Evolutionary conservation across 2,113 vertebrate genomes (phyloP).

Genomic region (Polyodon spathula): DNA sequence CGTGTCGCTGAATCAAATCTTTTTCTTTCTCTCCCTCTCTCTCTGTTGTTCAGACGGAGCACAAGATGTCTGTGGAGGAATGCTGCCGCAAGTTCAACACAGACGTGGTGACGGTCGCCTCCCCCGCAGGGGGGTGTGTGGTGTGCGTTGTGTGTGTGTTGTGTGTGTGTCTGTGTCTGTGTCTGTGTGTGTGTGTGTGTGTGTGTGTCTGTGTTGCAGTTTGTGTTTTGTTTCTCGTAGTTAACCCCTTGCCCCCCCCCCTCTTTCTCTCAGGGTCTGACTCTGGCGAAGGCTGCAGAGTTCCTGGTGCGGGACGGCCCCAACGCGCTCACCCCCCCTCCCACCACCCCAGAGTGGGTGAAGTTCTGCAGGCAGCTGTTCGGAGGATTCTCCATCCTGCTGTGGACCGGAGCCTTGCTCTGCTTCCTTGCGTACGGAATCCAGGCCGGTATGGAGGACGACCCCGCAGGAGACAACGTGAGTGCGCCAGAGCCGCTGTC

Average conservation of each 20-base stretch:
- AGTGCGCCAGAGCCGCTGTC: no score
- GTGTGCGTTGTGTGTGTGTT: no score
- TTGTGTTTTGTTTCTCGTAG: neutral
- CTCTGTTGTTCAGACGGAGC: slow-evolving; percentile 65
- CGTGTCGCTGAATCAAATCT: neutral
- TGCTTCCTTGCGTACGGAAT: slow-evolving; percentile 87
- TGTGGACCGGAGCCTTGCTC: slow-evolving; percentile 83
- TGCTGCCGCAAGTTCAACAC: slow-evolving; percentile 80
- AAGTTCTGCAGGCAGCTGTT: slow-evolving; percentile 91
- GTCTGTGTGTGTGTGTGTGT: slow-evolving; percentile 1
- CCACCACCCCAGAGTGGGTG: slow-evolving; percentile 84
- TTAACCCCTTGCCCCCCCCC: neutral
- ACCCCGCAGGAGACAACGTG: slow-evolving; percentile 79
- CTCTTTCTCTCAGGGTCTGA: slow-evolving; percentile 62
- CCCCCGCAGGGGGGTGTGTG: no score
- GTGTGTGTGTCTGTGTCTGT: neutral
- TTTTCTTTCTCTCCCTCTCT: slow-evolving; percentile 2
- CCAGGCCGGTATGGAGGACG: slow-evolving; percentile 77
- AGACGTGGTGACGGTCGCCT: no score
- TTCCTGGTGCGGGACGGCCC: slow-evolving; percentile 75
- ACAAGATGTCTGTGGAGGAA: slow-evolving; percentile 88
- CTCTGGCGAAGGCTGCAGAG: slow-evolving; percentile 81
- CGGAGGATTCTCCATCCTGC: slow-evolving; percentile 81
- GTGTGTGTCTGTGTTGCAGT: no score
- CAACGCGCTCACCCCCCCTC: slow-evolving; percentile 80